These are phyloP conservation scores for Aplochiton taeniatus DNA, from an alignment of 2,797 vertebrate genomes.

Conservation along the genomic window DNA sequence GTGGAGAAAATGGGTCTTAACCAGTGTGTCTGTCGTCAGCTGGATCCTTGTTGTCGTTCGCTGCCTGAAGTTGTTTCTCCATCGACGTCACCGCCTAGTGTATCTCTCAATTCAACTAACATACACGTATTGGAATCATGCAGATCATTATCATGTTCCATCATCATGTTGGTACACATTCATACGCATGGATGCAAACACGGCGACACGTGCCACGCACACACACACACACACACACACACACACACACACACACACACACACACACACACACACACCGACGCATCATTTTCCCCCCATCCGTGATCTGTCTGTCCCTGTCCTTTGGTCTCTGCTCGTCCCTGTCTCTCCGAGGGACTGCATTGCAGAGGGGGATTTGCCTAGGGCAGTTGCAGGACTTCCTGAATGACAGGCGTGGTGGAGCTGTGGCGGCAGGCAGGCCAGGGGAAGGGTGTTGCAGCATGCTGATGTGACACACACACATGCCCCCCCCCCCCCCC, in stretches of 20 bases:
- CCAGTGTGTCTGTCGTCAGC: slow-evolving; percentile 64
- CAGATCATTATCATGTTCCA: too few species aligned
- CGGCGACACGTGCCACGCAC: slow-evolving; percentile 37
- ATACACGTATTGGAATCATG: too few species aligned
- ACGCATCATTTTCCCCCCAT: too few species aligned
- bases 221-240: slow-evolving; percentile 42
- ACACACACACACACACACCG: background rate
- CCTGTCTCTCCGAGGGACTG: slow-evolving; percentile 11
- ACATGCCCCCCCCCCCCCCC: too few species aligned
- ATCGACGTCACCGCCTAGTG: slow-evolving; percentile 22
- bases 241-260: background rate
- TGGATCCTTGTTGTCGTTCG: slow-evolving; percentile 14
- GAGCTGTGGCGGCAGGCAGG: slow-evolving; percentile 27
- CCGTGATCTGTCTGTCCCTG: background rate
- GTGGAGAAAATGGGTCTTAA: slow-evolving; percentile 55
- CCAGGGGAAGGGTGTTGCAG: slow-evolving; percentile 33
- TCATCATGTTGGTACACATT: too few species aligned
- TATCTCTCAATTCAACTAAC: slow-evolving; percentile 20
- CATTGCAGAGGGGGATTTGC: slow-evolving; percentile 18
- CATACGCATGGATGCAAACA: slow-evolving; percentile 11
- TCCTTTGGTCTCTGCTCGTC: background rate
- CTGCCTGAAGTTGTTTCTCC: slow-evolving; percentile 9
- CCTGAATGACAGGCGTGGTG: slow-evolving; percentile 38
- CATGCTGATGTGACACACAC: slow-evolving; percentile 40
- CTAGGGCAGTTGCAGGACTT: slow-evolving; percentile 29